Conservation (phyloP, 2,888 invertebrate species). For the Glomeris marginata region DNA sequence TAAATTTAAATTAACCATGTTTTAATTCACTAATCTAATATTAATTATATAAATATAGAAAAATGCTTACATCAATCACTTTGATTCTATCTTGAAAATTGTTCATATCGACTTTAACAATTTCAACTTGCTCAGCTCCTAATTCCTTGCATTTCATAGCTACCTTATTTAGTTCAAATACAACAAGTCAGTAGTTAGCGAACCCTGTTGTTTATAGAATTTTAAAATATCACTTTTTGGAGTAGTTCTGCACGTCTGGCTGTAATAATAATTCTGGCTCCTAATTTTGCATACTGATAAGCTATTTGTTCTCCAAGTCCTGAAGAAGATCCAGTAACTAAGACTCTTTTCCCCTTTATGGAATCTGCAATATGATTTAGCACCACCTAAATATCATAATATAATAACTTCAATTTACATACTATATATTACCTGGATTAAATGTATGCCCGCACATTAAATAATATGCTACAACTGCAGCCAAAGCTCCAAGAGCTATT, state of each 20-base stretch:
- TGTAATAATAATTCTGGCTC: neutral
- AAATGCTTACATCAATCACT: neutral
- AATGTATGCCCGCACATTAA: neutral
- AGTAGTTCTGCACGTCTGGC: neutral
- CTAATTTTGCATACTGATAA: conserved; percentile 7
- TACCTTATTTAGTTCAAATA: neutral
- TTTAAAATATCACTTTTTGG: neutral
- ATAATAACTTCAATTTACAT: no score
- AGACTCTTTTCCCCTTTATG: neutral
- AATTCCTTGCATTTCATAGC: neutral
- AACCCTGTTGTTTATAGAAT: no score
- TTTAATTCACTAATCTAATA: no score
- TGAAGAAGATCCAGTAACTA: conserved; percentile 6
- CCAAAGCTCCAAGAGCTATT: neutral
- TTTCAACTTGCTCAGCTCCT: conserved; percentile 2
- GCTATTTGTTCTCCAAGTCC: conserved; percentile 5
- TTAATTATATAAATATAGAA: no score
- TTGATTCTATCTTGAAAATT: neutral
- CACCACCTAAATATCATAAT: no score
- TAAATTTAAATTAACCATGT: no score
- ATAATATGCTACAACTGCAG: neutral
- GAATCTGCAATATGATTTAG: neutral
- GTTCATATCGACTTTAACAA: conserved; percentile 3
- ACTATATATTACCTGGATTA: neutral
- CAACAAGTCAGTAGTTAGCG: no score